phyloP scores from a whole-genome alignment of 2,797 vertebrate genomes.

The Periparus ater region DNA sequence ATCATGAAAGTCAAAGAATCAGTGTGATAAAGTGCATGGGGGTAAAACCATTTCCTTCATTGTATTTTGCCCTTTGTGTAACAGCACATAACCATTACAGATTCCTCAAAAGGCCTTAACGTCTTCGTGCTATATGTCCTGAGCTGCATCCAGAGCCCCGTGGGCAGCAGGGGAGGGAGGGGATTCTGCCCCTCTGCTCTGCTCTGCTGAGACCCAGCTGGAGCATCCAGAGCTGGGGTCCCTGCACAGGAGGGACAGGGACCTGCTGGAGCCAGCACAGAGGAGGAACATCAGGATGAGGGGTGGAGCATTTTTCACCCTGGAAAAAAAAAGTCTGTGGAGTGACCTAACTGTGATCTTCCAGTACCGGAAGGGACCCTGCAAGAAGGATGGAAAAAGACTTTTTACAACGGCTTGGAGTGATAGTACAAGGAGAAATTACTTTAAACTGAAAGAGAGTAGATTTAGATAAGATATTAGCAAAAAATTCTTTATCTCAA shows the following conservation, averaged over 20 bases:
- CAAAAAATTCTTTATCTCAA: background rate
- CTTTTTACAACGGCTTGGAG: background rate
- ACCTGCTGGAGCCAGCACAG: accelerated
- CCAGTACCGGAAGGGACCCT: background rate
- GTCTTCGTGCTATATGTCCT: background rate
- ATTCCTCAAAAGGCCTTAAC: background rate
- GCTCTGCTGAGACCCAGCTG: background rate
- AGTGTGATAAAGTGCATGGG: background rate
- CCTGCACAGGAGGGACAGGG: background rate
- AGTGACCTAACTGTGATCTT: background rate
- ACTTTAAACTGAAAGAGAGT: background rate
- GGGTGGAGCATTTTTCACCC: background rate
- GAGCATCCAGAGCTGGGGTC: background rate
- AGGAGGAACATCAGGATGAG: background rate
- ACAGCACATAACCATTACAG: background rate
- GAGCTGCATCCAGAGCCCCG: background rate
- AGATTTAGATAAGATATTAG: background rate
- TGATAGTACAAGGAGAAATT: background rate
- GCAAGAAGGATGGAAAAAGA: background rate
- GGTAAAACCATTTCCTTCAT: background rate
- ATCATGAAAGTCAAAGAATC: background rate
- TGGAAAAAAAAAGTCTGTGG: background rate
- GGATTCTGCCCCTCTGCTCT: background rate
- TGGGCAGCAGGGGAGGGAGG: background rate
- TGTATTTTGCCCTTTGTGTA: background rate